A percentile compares a stretch with the other conserved stretches of the same genome.
Evolutionary conservation across 2,797 vertebrate species (phyloP).

Genomic region (Acanthiza pusilla): DNA sequence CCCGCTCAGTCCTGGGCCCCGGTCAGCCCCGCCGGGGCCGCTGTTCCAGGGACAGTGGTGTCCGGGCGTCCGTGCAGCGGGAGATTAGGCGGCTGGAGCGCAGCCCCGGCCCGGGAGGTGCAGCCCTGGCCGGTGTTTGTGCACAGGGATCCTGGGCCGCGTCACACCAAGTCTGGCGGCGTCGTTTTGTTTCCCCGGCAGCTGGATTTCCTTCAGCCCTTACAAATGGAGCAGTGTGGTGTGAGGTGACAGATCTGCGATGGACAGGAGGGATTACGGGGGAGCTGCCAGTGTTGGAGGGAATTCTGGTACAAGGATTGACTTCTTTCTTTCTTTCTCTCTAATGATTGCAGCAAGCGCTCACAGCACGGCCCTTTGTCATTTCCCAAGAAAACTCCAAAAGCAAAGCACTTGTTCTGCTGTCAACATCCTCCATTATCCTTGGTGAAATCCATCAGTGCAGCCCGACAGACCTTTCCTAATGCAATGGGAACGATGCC

Average conservation of each 20-base stretch:
- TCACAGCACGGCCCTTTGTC: not conserved
- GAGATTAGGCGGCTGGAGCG: not conserved
- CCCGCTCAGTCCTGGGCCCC: not conserved
- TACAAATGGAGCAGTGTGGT: not conserved
- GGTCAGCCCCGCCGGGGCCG: not conserved
- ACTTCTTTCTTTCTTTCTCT: not conserved
- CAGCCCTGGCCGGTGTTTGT: not conserved
- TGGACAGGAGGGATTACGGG: not conserved
- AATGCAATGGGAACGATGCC: constrained; percentile 55
- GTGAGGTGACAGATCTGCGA: not conserved
- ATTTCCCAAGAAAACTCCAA: not conserved
- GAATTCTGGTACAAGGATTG: not conserved
- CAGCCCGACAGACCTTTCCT: not conserved
- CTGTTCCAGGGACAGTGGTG: not conserved
- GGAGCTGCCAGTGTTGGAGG: not conserved
- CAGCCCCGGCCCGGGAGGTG: not conserved
- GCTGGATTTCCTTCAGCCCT: not conserved
- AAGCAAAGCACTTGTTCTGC: fast-evolving
- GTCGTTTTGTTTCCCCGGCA: not conserved
- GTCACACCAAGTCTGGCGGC: not conserved
- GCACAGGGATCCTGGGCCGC: not conserved
- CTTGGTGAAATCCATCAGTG: not conserved
- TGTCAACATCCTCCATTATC: fast-evolving
- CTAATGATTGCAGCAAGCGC: not conserved
- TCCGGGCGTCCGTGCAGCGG: not conserved